Conservation (phyloP, 2,888 invertebrate species). For the Hedya salicella region DNA sequence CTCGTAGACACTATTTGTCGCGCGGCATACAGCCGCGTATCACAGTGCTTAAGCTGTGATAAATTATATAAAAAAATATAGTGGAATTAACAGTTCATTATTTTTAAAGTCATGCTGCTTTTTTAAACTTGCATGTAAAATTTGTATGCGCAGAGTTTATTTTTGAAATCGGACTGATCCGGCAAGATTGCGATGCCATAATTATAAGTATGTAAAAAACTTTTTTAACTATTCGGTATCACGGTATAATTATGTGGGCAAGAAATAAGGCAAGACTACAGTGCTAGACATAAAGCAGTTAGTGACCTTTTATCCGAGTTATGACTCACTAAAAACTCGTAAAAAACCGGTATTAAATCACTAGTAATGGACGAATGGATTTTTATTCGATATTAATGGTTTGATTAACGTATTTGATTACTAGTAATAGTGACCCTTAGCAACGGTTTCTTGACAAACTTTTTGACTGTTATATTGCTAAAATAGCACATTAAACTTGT, state of each 20-base stretch:
- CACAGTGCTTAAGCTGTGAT: too few species aligned
- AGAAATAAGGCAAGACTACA: conserved; percentile 42
- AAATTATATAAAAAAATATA: too few species aligned
- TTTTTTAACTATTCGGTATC: conserved; percentile 1
- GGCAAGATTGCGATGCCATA: neutral
- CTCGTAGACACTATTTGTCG: too few species aligned
- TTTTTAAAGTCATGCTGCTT: too few species aligned
- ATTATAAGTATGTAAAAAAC: neutral
- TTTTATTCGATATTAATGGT: conserved; percentile 19
- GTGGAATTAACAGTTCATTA: too few species aligned
- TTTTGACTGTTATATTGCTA: too few species aligned
- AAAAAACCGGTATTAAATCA: conserved; percentile 35
- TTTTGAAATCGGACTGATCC: too few species aligned
- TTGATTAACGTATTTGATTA: conserved; percentile 18
- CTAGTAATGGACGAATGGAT: conserved; percentile 15
- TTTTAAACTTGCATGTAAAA: too few species aligned
- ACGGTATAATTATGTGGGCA: conserved; percentile 42
- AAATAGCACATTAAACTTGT: too few species aligned
- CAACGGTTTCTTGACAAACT: too few species aligned
- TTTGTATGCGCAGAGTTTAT: too few species aligned
- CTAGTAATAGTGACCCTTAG: neutral
- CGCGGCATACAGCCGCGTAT: too few species aligned
- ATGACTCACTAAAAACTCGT: conserved; percentile 34
- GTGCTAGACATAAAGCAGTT: conserved; percentile 32
- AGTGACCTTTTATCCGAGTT: conserved; percentile 41